Conservation (phyloP, 1,140 invertebrate genomes). For the Anastatus disparis region DNA sequence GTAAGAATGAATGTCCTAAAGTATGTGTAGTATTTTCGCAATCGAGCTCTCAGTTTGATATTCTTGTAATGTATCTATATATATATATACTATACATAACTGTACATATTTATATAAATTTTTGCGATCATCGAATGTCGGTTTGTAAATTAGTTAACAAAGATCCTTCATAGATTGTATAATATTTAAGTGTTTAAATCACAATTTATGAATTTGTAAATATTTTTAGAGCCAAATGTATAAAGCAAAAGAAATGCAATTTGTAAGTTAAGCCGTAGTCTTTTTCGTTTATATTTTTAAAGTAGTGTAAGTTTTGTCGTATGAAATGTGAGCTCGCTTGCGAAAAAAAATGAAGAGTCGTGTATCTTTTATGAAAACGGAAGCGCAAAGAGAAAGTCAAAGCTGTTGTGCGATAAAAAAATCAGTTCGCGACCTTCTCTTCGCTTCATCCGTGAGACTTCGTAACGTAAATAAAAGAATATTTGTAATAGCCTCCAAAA, state of each 20-base stretch:
- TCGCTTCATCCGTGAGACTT: background rate
- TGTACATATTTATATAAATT: conserved; percentile 32
- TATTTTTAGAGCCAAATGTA: conserved; percentile 25
- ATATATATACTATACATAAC: background rate
- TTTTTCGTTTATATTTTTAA: conserved; percentile 3
- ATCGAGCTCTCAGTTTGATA: too few relatives aligned
- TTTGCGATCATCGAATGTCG: conserved; percentile 5
- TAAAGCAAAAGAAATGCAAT: conserved; percentile 26
- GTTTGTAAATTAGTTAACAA: conserved; percentile 29
- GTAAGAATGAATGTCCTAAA: background rate
- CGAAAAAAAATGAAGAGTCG: background rate
- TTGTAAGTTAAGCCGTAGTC: background rate
- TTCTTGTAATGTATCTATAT: background rate
- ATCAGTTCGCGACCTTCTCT: background rate
- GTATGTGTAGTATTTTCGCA: background rate
- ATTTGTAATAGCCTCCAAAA: conserved; percentile 15
- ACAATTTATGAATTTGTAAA: conserved; percentile 36
- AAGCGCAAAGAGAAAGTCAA: conserved; percentile 4
- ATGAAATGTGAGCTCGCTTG: conserved; percentile 8
- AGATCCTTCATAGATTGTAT: conserved; percentile 12
- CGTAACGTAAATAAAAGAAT: background rate
- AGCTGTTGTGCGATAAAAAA: background rate
- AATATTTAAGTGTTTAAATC: conserved; percentile 18
- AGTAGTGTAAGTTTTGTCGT: conserved; percentile 10
- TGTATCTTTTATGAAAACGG: background rate